phyloP scores from a whole-genome alignment of 35 echinoderm and acorn worm genomes.

The Apostichopus parvimensis region DNA sequence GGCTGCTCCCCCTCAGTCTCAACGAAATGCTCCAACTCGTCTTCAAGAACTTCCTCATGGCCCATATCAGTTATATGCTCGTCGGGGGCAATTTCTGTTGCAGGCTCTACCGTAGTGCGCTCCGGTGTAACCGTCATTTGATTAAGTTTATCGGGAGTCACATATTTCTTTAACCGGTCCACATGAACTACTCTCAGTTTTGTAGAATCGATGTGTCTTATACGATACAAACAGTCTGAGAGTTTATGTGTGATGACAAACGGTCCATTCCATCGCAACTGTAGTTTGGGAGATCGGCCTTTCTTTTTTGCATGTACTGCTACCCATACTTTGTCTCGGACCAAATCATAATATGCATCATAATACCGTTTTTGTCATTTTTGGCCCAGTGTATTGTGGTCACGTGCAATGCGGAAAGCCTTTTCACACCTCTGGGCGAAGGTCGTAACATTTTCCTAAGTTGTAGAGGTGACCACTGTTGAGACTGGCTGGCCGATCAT shows the following conservation, averaged over 20 bases:
- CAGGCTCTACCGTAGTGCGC: constrained; percentile 9
- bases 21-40: no score
- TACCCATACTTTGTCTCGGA: not conserved
- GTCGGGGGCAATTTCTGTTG: constrained; percentile 3
- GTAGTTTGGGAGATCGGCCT: constrained; percentile 35
- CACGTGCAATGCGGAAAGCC: constrained; percentile 14
- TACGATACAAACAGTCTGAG: constrained; percentile 27
- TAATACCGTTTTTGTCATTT: constrained; percentile 44
- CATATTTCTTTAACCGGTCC: no score
- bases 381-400: not conserved
- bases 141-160: not conserved
- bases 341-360: constrained; percentile 13
- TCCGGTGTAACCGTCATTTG: constrained; percentile 6
- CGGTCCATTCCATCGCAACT: constrained; percentile 24
- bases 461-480: no score
- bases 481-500: no score
- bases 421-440: constrained; percentile 25
- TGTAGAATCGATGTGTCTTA: not conserved
- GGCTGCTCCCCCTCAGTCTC: no score
- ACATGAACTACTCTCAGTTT: not conserved
- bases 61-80: no score
- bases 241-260: constrained; percentile 8
- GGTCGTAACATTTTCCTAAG: no score
- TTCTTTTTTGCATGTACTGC: not conserved
- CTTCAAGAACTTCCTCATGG: no score